Base-by-base conservation (phyloP, 30 jellyfish, hydroid and myxozoan species). In the Pseudorhiza aurosa region DNA sequence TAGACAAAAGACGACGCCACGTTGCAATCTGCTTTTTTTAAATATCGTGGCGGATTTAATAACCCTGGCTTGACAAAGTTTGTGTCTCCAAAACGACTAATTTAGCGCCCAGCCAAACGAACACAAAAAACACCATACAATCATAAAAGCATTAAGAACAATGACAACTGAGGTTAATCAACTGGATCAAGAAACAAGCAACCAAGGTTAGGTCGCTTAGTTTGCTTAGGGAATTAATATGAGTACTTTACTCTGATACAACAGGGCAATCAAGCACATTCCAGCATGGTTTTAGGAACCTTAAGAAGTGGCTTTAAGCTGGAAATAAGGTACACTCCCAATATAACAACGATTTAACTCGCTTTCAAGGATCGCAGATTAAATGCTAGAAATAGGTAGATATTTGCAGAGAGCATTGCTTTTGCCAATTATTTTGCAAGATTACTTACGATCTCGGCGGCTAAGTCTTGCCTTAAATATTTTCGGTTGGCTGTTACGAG, bases 381-480 rank as follows among this genome's bases (percentile, higher is more conserved):
- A 53, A 53, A 53, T 53, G 39, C 36, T 19, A 14, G 36, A 1
- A 53, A 19, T 6, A 53, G 24, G 3, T 1, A 14, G 35, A 3
- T 4, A 18, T 4, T 4, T 22, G n/a, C n/a, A n/a, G n/a, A 1
- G 35, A n/a, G 35, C 35, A 36, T 19, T 39, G 19, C n/a, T 27
- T 67, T 19, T 9, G 19, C 15, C 60, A 4, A 44, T 53, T 37
- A 53, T 4, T 10, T 5, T 22, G 6, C 18, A 30, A 78, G 22
- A 43, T 15, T 3, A 75, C 90, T 65, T 70, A 87, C 96, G 58
- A 87, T 70, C 77, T 94, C 99, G 27, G 99, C 99, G 25, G 89
- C 97, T 25, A 94, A 69, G 67, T 94, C 99, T 77, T 94, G 99
- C 36, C 99, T 70, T 60, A 94, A 27, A 73, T 87, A 94, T 65